Conservation (phyloP, 53 echinoderm and acorn worm genomes). For the Apostichopus leukothele region DNA sequence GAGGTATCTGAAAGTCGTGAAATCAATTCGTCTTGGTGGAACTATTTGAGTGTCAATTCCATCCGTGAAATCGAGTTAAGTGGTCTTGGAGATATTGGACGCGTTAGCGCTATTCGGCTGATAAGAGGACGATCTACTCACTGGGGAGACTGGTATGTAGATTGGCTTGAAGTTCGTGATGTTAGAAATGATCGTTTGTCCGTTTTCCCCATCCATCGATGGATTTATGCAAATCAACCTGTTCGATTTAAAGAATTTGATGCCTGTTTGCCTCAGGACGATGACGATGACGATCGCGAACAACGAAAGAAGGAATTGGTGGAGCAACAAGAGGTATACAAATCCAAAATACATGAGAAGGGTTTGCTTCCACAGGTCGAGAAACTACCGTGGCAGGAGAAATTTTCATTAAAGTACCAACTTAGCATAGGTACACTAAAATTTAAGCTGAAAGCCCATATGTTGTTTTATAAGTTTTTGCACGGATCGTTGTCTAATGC, state of each 20-base stretch:
- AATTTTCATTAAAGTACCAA: neutral
- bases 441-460: neutral
- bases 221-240: constrained; percentile 8
- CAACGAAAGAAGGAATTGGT: constrained; percentile 16
- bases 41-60: neutral
- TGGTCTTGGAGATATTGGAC: neutral
- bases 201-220: constrained; percentile 44
- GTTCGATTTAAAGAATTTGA: constrained; percentile 30
- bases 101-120: neutral
- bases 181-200: neutral
- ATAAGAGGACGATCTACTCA: neutral
- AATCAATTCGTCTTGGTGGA: constrained; percentile 2
- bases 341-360: neutral
- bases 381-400: constrained; percentile 19
- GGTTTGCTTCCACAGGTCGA: constrained; percentile 31
- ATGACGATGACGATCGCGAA: constrained; percentile 6
- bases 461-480: neutral
- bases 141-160: neutral
- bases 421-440: neutral
- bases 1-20: neutral
- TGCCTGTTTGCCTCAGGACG: constrained; percentile 33
- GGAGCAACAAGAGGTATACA: neutral
- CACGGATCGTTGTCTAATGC: neutral
- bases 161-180: neutral
- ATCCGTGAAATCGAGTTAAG: neutral